These are phyloP conservation scores for Clarias platycephalus DNA, from an alignment of 2,797 vertebrate genomes.

Conservation along the genomic window DNA sequence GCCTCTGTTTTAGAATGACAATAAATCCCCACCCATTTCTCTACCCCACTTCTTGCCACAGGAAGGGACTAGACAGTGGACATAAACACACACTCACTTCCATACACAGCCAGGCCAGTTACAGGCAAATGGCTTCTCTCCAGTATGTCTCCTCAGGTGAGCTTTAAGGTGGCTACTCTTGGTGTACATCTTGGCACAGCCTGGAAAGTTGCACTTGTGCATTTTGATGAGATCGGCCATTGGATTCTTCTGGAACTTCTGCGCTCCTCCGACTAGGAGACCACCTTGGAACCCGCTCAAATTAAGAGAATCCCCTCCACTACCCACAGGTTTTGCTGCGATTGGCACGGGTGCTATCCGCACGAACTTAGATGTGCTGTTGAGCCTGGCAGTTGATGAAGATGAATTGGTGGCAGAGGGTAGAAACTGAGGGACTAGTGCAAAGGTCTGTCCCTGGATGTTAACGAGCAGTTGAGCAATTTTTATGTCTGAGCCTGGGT, in stretches of 20 bases:
- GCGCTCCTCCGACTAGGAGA: conserved; percentile 79
- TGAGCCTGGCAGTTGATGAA: conserved; percentile 67
- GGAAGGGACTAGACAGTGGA: not conserved
- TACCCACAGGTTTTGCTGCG: conserved; percentile 85
- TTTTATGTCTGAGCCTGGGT: conserved; percentile 80
- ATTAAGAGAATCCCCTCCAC: conserved; percentile 68
- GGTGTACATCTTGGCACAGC: conserved; percentile 96
- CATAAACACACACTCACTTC: conserved; percentile 80
- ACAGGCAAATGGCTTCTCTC: conserved; percentile 94
- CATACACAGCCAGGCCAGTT: conserved; percentile 93
- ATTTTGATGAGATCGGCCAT: conserved; percentile 96
- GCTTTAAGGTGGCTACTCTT: conserved; percentile 97
- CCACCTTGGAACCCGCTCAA: conserved; percentile 71
- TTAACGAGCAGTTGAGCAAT: conserved; percentile 89
- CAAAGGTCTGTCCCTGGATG: conserved; percentile 93
- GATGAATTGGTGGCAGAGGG: conserved; percentile 66
- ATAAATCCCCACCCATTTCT: not conserved
- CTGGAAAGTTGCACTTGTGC: conserved; percentile 93
- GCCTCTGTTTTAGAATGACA: not conserved
- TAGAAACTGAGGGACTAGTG: conserved; percentile 87
- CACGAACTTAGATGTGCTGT: conserved; percentile 86
- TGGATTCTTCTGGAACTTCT: conserved; percentile 91
- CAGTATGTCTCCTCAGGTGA: conserved; percentile 91
- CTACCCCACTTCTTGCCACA: not conserved
- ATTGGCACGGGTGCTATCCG: conserved; percentile 93